Base-by-base conservation (phyloP, 2,113 vertebrate genomes). In the Pagrus major region DNA sequence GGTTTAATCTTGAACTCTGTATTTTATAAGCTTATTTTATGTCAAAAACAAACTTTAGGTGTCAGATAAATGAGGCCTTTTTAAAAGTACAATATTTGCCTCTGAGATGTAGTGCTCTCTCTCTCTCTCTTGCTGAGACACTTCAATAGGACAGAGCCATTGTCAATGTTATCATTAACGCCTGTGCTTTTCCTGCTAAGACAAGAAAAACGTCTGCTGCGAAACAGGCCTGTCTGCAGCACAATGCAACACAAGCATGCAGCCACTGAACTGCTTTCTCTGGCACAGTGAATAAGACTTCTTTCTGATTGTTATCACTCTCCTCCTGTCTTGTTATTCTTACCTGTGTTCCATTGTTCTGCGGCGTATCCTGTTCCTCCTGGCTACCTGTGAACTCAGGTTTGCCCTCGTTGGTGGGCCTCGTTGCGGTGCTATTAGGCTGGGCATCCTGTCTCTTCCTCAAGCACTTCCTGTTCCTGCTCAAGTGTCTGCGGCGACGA, bases 331-430 rank as follows among this genome's bases (percentile, higher is more conserved):
- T 23, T 72, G 55, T 80, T 76, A 83, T 33, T 68, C 87, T 92
- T 93, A 96, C 93, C 95, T 91, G 89, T 72, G 85, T 52, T 18
- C 73, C 82, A 66, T 79, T 81, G 72, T 83, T 86, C 27, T 93
- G 89, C 68, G 37, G 9, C 42, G 82, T 61, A 9, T 84, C 89
- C 83, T 88, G 77, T 25, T 71, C 81, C 60, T 82, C 86, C 11
- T 58, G 55, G 54, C 52, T 66, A 74, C 82, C 82, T 76, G 77
- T 49, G 54, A 73, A 33, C 70, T 65, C 79, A 41, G 77, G 37
- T 39, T 86, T 80, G 69, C 76, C 85, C 68, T 70, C 10, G 86
- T 75, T 78, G 67, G 25, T 41, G 65, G 69, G 42, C n/a, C 83
- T 91, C 25, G 37, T 9, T 51, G 76, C 52, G 33, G 78, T 3